phyloP scores from a whole-genome alignment of 2,888 invertebrate genomes.

The Dorcus hopei region DNA sequence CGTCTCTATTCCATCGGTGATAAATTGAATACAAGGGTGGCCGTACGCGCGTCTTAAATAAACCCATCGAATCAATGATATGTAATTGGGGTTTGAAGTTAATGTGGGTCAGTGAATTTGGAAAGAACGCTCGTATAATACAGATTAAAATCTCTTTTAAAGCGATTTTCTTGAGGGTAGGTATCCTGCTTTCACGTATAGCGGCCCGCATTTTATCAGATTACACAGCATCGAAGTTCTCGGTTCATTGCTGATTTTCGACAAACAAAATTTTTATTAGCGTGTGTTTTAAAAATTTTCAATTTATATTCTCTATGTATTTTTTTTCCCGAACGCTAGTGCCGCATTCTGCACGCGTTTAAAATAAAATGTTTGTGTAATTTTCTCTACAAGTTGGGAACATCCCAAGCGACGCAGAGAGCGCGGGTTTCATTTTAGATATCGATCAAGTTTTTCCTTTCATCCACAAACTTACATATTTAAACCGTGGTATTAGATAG shows the following conservation, averaged over 20 bases:
- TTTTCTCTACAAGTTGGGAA: background rate
- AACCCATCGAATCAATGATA: no score
- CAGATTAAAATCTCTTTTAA: conserved; percentile 34
- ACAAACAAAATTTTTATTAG: conserved; percentile 14
- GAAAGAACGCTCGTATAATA: no score
- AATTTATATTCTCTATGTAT: conserved; percentile 19
- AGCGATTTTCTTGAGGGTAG: conserved; percentile 33
- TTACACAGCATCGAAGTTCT: conserved; percentile 36
- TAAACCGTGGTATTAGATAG: conserved; percentile 38
- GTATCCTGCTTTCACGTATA: conserved; percentile 30
- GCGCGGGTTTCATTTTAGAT: conserved; percentile 23
- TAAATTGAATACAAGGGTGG: no score
- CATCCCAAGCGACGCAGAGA: conserved; percentile 3
- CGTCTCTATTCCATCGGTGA: no score
- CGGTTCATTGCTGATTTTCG: conserved; percentile 30
- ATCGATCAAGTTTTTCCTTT: conserved; percentile 28
- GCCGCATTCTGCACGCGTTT: conserved; percentile 5
- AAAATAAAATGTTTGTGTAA: conserved; percentile 1
- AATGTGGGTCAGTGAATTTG: no score
- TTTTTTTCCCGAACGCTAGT: background rate
- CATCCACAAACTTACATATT: conserved; percentile 33
- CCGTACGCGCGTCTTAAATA: no score
- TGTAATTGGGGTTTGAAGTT: no score
- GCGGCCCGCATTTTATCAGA: conserved; percentile 38
- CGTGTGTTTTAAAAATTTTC: conserved; percentile 15